Base-by-base conservation (phyloP, 2,797 vertebrate species). In the Crocodylus rhombifer region DNA sequence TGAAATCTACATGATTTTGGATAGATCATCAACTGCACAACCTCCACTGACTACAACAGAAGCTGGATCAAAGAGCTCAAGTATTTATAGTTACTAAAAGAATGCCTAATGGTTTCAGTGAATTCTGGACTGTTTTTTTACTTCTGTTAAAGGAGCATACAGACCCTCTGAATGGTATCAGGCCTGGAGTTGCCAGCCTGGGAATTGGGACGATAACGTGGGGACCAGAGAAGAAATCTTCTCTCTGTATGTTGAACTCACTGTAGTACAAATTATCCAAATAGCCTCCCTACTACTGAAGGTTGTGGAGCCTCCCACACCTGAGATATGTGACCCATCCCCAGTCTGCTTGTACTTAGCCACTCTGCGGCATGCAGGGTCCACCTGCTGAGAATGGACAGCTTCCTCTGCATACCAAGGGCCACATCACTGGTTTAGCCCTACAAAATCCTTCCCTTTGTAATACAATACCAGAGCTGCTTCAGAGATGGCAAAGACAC, bases 361-460 rank as follows among this genome's bases (percentile, higher is more conserved):
- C 36, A 55, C 36, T 15, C 57, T 61, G 26, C 23, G 65, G 36
- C 20, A 79, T 33, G 42, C 25, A 89, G 30, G 20, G 7, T 64
- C 60, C 8, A 1, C 13, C 26, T 55, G 89, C 2, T 0, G 82
- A 80, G 36, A 42, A 80, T 26, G 13, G 55, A 80, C 26, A 1
- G 1, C 36, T 33, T 51, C 1, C 42, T 15, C 58, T 83, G 55
- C 56, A 51, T 51, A 51, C 42, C 42, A 84, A 69, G 6, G 21
- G 25, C 55, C 42, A 42, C 42, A 42, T 42, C 42, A 42, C 10
- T 51, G 10, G 42, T 51, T 51, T 51, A 86, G 56, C 60, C 65
- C 2, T 0, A 0, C 25, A 83, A 58, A 74, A 42, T 56, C 25
- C 62, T 65, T 77, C 30, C 25, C 7, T 1, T 16, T 88, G n/a